phyloP scores from a whole-genome alignment of 2,888 invertebrate genomes.

The Aphelenchoides bicaudatus region DNA sequence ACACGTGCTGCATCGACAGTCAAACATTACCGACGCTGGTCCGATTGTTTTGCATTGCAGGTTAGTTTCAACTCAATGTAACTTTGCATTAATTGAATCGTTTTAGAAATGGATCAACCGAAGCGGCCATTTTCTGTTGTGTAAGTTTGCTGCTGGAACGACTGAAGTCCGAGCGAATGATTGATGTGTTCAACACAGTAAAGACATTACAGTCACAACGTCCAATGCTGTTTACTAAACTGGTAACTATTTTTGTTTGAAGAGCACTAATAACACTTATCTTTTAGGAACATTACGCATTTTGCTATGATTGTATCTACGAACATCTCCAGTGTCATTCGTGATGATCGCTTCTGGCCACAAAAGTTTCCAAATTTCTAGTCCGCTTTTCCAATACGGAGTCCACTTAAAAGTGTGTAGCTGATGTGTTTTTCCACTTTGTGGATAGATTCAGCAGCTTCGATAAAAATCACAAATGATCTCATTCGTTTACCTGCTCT shows the following conservation, averaged over 20 bases:
- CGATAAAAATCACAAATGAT: too few relatives aligned
- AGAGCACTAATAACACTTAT: not conserved
- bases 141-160: conserved; percentile 56
- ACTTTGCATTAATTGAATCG: not conserved
- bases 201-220: conserved; percentile 35
- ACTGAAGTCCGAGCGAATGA: conserved; percentile 52
- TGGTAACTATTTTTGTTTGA: conserved; percentile 26
- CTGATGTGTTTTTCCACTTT: too few relatives aligned
- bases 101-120: conserved; percentile 52
- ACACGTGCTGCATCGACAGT: conserved; percentile 66
- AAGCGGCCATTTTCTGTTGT: conserved; percentile 50
- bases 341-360: too few relatives aligned
- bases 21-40: conserved; percentile 67
- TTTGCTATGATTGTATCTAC: conserved; percentile 63
- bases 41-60: conserved; percentile 83
- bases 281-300: conserved; percentile 64
- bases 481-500: too few relatives aligned
- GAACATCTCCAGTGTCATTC: conserved; percentile 62
- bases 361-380: too few relatives aligned
- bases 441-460: too few relatives aligned
- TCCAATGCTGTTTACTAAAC: conserved; percentile 31
- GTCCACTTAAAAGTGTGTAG: too few relatives aligned
- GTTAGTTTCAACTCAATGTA: conserved; percentile 62
- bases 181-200: conserved; percentile 59
- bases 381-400: too few relatives aligned